Percentiles rank a stretch among this genome's conserved stretches.
These are phyloP conservation scores for Halocynthia aurantium DNA, from an alignment of 23 tunicate species.

Conservation along the genomic window DNA sequence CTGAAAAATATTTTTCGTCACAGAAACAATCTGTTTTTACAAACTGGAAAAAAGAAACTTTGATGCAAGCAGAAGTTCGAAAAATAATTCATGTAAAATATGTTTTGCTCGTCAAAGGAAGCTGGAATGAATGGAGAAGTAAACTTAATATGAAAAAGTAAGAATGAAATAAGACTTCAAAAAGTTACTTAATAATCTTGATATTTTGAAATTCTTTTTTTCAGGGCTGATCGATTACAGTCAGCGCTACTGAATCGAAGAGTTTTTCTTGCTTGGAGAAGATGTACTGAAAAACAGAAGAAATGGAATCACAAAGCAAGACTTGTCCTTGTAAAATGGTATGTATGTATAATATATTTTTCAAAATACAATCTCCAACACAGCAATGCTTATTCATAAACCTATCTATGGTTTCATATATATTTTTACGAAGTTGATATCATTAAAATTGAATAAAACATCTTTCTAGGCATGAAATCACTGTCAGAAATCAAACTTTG, in stretches of 20 bases:
- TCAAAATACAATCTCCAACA: not conserved
- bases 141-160: not conserved
- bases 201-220: not conserved
- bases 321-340: not conserved
- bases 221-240: not conserved
- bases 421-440: not conserved
- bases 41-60: not conserved
- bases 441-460: not conserved
- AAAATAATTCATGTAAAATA: not conserved
- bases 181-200: not conserved
- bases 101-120: not conserved
- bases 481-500: not conserved
- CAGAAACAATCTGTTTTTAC: not conserved
- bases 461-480: slow-evolving; percentile 1
- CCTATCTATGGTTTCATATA: not conserved
- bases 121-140: not conserved
- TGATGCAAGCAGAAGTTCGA: not conserved
- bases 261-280: not conserved
- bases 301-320: not conserved
- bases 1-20: not conserved
- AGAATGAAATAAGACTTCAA: not conserved
- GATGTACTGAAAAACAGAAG: not conserved
- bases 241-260: not conserved
- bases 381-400: too few species aligned
- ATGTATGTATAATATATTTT: not conserved